Conservation (phyloP, 2,113 vertebrate species). For the Vicugna pacos region DNA sequence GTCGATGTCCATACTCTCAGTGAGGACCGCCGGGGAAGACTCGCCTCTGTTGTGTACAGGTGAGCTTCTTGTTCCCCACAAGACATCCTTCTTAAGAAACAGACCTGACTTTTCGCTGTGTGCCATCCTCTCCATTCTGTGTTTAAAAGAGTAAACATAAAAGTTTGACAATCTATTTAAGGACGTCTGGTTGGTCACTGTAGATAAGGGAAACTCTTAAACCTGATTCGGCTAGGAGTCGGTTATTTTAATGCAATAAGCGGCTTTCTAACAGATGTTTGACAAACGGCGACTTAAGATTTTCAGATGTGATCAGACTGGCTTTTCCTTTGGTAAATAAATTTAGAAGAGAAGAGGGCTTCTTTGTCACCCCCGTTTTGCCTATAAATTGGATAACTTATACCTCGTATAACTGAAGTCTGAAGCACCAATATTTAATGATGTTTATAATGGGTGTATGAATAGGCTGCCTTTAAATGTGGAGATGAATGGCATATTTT, state of each 20-base stretch:
- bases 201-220: background rate
- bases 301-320: background rate
- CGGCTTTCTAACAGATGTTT: constrained; percentile 43
- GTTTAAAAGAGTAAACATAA: constrained; percentile 13
- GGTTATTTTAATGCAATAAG: constrained; percentile 28
- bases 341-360: background rate
- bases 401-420: constrained; percentile 35
- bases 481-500: constrained; percentile 64
- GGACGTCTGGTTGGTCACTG: constrained; percentile 14
- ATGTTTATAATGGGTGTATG: background rate
- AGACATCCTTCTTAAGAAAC: background rate
- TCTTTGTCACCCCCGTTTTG: background rate
- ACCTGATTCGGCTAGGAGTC: constrained; percentile 22
- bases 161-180: constrained; percentile 69
- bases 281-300: constrained; percentile 33
- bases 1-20: constrained; percentile 28
- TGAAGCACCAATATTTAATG: constrained; percentile 33
- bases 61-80: background rate
- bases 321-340: constrained; percentile 28
- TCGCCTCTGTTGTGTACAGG: background rate
- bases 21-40: background rate
- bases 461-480: constrained; percentile 35
- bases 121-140: background rate
- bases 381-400: constrained; percentile 39
- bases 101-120: background rate